Evolutionary conservation across 2,888 invertebrate genomes (phyloP).

Genomic region (Xestia sexstrigata): DNA sequence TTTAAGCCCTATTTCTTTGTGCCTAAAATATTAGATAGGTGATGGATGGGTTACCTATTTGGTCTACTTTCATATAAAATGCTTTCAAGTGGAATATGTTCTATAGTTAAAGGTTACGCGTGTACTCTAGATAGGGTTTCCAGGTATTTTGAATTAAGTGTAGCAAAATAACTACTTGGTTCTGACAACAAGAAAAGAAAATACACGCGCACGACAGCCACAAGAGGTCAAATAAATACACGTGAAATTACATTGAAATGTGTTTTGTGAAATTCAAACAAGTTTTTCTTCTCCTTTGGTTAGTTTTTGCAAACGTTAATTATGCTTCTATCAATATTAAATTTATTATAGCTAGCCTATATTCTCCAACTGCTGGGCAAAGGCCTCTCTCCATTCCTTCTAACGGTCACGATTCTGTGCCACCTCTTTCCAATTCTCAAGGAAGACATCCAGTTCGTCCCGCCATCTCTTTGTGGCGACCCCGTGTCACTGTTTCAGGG

Average conservation of each 20-base stretch:
- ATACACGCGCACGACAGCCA: not conserved
- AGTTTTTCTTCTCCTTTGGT: not conserved
- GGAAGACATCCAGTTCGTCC: no score
- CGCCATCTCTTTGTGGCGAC: no score
- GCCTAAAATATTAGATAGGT: not conserved
- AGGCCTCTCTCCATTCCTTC: no score
- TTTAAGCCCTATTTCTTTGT: not conserved
- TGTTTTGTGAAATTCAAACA: not conserved
- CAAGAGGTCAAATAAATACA: not conserved
- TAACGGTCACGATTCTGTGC: no score
- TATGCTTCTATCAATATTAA: not conserved
- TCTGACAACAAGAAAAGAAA: not conserved
- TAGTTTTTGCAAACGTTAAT: not conserved
- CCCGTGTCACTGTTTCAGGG: no score
- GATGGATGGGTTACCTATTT: not conserved
- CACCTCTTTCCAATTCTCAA: no score
- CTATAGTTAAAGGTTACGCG: not conserved
- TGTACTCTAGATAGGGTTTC: not conserved
- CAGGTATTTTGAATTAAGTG: not conserved
- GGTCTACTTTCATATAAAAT: not conserved
- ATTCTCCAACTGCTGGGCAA: no score
- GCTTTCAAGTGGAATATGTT: not conserved
- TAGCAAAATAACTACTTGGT: not conserved
- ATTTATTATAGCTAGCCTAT: no score
- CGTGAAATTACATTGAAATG: not conserved